Evolutionary conservation across 2,797 vertebrate species (phyloP).

Genomic region (Sebastes iracundus): DNA sequence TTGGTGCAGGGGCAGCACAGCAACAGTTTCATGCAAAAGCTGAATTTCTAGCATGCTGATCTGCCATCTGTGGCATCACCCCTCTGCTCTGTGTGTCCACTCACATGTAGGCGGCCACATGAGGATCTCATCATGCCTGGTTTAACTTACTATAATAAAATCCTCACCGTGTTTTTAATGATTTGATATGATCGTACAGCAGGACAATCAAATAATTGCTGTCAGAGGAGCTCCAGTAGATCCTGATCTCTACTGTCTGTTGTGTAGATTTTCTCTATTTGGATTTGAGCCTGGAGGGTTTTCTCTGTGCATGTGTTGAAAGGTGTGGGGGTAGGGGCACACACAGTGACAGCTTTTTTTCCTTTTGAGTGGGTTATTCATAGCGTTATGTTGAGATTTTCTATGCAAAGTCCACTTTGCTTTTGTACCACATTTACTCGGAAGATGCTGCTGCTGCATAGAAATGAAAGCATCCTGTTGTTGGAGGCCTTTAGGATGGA

Average conservation of each 20-base stretch:
- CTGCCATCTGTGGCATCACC: slow-evolving; percentile 71
- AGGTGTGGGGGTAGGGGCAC: slow-evolving; percentile 34
- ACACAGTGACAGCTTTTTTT: slow-evolving; percentile 15
- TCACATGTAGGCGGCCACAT: slow-evolving; percentile 48
- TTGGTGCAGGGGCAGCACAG: slow-evolving; percentile 60
- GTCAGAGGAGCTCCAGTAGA: not conserved
- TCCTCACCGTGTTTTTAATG: not conserved
- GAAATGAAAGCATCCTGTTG: slow-evolving; percentile 34
- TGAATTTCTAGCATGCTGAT: slow-evolving; percentile 66
- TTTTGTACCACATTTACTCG: slow-evolving; percentile 35
- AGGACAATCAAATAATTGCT: not conserved
- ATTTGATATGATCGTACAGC: not conserved
- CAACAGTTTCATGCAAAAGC: slow-evolving; percentile 51
- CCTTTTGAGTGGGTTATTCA: slow-evolving; percentile 59
- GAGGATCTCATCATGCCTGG: slow-evolving; percentile 33
- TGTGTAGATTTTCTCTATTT: not conserved
- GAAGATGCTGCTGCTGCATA: slow-evolving; percentile 35
- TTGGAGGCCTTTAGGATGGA: not conserved
- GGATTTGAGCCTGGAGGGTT: slow-evolving; percentile 9
- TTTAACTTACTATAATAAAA: slow-evolving; percentile 19
- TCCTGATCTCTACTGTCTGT: not conserved
- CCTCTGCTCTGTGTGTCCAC: slow-evolving; percentile 38
- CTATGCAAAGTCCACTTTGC: slow-evolving; percentile 59
- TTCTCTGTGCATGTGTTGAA: slow-evolving; percentile 38
- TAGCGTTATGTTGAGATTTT: slow-evolving; percentile 35